Evolutionary conservation across 35 echinoderm and acorn worm species (phyloP).

Genomic region (Hemicentrotus pulcherrimus): DNA sequence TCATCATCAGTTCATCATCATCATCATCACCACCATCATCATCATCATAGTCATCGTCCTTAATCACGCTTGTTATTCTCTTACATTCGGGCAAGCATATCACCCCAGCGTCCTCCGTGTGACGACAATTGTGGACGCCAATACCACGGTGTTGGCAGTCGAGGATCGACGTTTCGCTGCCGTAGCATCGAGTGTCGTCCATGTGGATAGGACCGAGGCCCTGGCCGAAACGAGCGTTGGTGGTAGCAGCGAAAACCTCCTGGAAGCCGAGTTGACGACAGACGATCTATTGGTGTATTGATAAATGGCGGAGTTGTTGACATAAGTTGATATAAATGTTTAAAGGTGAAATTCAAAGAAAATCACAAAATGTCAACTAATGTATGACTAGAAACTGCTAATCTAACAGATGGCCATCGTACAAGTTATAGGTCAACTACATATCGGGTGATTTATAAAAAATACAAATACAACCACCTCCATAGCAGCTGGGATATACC

Average conservation of each 20-base stretch:
- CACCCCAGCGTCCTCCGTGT: slow-evolving; percentile 71
- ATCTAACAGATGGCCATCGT: too few species aligned
- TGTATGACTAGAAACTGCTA: too few species aligned
- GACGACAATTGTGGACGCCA: slow-evolving; percentile 60
- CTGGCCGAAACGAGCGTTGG: slow-evolving; percentile 45
- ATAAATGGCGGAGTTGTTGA: neutral
- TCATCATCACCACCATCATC: neutral
- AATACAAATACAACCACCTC: too few species aligned
- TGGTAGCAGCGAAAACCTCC: slow-evolving; percentile 27
- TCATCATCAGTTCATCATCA: neutral
- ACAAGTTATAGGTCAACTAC: too few species aligned
- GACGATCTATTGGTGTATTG: neutral
- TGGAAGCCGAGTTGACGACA: slow-evolving; percentile 30
- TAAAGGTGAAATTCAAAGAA: too few species aligned
- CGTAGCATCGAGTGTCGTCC: slow-evolving; percentile 67
- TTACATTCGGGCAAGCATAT: slow-evolving; percentile 26
- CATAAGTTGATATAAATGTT: neutral
- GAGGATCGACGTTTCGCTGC: slow-evolving; percentile 65
- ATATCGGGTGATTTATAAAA: too few species aligned
- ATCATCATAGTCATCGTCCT: neutral
- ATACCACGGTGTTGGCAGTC: slow-evolving; percentile 61
- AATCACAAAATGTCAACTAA: too few species aligned
- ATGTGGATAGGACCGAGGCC: slow-evolving; percentile 63
- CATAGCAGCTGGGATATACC: too few species aligned
- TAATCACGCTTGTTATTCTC: neutral